Conservation (phyloP, 2,113 vertebrate species). For the Nothocercus julius region DNA sequence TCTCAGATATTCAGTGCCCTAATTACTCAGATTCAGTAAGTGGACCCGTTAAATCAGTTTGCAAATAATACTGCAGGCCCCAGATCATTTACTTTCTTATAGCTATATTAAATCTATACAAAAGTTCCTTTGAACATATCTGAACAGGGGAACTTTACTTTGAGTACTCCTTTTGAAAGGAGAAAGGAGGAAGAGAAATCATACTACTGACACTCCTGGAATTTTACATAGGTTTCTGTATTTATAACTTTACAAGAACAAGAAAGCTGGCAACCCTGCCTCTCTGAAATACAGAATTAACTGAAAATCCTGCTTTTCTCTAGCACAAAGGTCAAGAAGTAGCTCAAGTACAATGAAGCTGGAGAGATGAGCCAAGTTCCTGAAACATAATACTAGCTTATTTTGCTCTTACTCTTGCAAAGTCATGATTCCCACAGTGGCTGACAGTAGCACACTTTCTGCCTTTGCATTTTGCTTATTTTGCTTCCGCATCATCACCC, state of each 20-base stretch:
- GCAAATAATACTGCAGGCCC: constrained; percentile 1
- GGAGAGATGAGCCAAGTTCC: neutral
- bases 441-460: neutral
- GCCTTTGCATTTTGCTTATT: neutral
- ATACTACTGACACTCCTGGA: neutral
- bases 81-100: neutral
- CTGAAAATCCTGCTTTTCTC: neutral
- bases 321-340: neutral
- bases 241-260: neutral
- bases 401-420: neutral
- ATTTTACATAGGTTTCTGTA: neutral
- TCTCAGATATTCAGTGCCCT: constrained; percentile 55
- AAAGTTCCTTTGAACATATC: neutral
- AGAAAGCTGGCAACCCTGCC: neutral
- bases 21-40: neutral
- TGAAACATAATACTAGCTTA: neutral
- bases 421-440: neutral
- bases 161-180: neutral
- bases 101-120: neutral
- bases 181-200: neutral
- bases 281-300: neutral
- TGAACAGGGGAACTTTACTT: neutral
- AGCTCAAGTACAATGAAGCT: neutral
- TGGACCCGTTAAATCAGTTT: constrained; percentile 12
- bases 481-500: neutral